Conservation (phyloP, 2,797 vertebrate genomes). For the Myiotriccus ornatus region DNA sequence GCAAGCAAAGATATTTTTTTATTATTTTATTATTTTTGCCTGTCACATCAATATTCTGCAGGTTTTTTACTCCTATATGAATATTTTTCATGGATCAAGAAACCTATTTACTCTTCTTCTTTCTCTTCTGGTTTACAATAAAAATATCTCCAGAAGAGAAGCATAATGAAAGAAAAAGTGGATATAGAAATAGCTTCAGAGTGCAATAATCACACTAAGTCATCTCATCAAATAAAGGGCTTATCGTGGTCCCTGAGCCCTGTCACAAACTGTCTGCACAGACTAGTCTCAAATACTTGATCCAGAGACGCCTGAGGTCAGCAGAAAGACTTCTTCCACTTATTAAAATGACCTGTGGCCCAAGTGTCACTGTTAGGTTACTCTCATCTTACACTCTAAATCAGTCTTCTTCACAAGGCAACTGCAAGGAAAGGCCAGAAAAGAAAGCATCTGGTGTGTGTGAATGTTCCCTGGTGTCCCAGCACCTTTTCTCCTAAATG, state of each 20-base stretch:
- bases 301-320: background rate
- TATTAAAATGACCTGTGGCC: background rate
- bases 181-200: constrained; percentile 4
- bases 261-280: background rate
- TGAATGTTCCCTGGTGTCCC: background rate
- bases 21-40: background rate
- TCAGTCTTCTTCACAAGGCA: background rate
- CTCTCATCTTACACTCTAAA: background rate
- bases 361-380: background rate
- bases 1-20: background rate
- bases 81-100: constrained; percentile 22
- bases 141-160: constrained; percentile 2
- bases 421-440: background rate
- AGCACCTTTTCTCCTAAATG: background rate
- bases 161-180: background rate
- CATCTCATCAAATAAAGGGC: background rate
- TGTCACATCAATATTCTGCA: background rate
- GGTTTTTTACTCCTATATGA: background rate
- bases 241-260: background rate
- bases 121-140: background rate
- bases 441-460: background rate
- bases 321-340: background rate
- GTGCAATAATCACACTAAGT: background rate
- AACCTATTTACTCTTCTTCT: constrained; percentile 22
- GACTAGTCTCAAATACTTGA: background rate